These are phyloP conservation scores for Campylomormyrus tamandua DNA, from an alignment of 2,113 vertebrate species.

Conservation along the genomic window DNA sequence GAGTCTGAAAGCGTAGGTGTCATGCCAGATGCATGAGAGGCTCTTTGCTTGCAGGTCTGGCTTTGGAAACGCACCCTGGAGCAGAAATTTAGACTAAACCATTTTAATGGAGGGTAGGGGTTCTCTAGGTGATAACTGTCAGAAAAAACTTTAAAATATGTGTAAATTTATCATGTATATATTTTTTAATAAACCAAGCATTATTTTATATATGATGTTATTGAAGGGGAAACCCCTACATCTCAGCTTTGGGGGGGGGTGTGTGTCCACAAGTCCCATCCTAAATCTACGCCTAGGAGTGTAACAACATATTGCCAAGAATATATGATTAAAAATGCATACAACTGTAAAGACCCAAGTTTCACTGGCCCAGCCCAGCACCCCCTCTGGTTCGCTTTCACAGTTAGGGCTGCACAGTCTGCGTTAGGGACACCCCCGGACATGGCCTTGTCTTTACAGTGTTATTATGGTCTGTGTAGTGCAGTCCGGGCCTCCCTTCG, in stretches of 20 bases:
- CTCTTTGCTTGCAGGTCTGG: too few species aligned
- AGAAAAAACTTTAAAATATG: too few species aligned
- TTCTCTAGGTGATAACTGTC: too few species aligned
- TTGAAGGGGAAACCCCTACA: background rate
- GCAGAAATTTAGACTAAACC: too few species aligned
- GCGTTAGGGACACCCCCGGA: background rate
- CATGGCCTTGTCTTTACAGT: background rate
- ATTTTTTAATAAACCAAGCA: background rate
- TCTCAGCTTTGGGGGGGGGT: background rate
- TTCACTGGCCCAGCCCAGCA: background rate
- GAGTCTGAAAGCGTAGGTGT: too few species aligned
- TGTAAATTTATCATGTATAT: background rate
- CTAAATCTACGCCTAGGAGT: background rate
- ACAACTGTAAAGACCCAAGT: background rate
- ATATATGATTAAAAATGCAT: background rate
- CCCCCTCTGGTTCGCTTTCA: background rate
- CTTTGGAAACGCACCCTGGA: too few species aligned
- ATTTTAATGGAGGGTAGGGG: too few species aligned
- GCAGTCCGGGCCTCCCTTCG: background rate
- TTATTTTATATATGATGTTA: background rate
- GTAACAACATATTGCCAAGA: background rate
- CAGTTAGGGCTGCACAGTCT: background rate
- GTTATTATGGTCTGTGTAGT: background rate
- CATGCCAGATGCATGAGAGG: too few species aligned
- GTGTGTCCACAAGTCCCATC: background rate